Evolutionary conservation across 37 sponge, comb jelly and placozoan genomes (phyloP).

Genomic region (Aplysina aerophoba): DNA sequence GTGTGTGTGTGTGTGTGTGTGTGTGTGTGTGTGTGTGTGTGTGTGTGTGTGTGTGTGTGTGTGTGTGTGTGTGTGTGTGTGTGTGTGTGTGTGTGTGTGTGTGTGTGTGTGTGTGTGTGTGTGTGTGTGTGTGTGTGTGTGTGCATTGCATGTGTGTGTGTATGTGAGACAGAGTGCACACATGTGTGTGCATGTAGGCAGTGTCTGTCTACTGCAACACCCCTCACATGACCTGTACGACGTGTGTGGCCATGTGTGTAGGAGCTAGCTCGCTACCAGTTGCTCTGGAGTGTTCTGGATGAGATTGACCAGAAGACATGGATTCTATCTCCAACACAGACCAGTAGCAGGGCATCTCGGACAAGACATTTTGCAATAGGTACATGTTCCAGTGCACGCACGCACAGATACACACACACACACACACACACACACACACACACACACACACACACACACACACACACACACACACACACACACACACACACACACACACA

Average conservation of each 20-base stretch:
- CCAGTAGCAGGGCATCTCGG: background rate
- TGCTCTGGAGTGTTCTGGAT: conserved; percentile 12
- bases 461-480: too few relatives aligned
- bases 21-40: conserved; percentile 8
- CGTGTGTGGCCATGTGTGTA: background rate
- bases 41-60: conserved; percentile 22
- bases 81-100: background rate
- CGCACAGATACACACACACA: too few relatives aligned
- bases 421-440: too few relatives aligned
- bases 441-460: too few relatives aligned
- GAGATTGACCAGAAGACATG: conserved; percentile 22
- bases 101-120: conserved; percentile 2
- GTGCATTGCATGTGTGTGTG: background rate
- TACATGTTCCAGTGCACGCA: background rate
- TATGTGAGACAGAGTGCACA: background rate
- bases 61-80: background rate
- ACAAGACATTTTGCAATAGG: conserved; percentile 22
- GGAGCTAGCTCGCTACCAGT: background rate
- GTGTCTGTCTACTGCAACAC: too few relatives aligned
- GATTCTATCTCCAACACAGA: background rate
- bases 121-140: background rate
- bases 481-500: too few relatives aligned
- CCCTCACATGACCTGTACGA: too few relatives aligned
- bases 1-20: conserved; percentile 21
- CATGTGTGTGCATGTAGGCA: too few relatives aligned